A percentile compares a stretch with the other conserved stretches of the same genome.
phyloP scores from a whole-genome alignment of 2,113 vertebrate genomes.

The Archilochus colubris region DNA sequence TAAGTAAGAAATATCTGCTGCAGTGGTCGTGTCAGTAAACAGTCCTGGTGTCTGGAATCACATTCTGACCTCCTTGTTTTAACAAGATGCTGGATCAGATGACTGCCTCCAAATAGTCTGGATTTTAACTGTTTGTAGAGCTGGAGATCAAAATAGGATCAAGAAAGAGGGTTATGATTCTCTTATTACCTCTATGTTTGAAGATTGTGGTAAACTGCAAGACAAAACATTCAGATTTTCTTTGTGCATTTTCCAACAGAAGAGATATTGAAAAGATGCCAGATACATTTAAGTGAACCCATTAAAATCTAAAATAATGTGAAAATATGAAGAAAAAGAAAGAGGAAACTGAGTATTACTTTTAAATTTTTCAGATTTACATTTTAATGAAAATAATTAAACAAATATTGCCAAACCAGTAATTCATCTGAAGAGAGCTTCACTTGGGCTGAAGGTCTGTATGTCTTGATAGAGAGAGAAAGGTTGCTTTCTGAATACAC shows the following conservation, averaged over 20 bases:
- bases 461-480: neutral
- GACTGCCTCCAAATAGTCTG: neutral
- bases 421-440: neutral
- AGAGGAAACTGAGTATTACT: neutral
- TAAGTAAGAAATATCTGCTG: neutral
- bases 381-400: neutral
- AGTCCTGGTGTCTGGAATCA: neutral
- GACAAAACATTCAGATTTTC: neutral
- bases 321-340: neutral
- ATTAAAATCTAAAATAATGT: neutral
- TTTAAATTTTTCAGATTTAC: neutral
- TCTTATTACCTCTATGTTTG: neutral
- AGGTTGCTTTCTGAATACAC: neutral
- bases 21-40: neutral
- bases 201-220: neutral
- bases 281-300: neutral
- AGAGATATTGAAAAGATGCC: neutral
- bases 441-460: neutral
- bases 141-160: neutral
- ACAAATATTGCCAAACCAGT: neutral
- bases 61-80: neutral
- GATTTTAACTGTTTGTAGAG: neutral
- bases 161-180: neutral
- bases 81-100: neutral
- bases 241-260: neutral